phyloP scores from a whole-genome alignment of 2,888 invertebrate species.

The Nomada fucata region DNA sequence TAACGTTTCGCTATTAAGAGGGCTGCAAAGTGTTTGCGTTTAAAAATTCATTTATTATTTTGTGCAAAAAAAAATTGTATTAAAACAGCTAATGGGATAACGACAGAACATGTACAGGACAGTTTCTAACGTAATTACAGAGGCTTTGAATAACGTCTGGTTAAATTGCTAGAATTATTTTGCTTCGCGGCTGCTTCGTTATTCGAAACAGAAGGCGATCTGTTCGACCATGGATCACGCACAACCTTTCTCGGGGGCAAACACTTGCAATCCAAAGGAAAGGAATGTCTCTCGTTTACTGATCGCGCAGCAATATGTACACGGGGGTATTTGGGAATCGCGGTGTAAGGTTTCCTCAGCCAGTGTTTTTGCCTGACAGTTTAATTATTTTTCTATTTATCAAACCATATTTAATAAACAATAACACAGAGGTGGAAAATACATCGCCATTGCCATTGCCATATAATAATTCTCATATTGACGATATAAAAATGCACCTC shows the following conservation, averaged over 20 bases:
- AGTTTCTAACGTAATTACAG: conserved; percentile 7
- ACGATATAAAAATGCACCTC: conserved; percentile 24
- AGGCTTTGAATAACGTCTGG: conserved; percentile 12
- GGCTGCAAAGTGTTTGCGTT: background rate
- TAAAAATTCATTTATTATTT: conserved; percentile 25
- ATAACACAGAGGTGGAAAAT: conserved; percentile 32
- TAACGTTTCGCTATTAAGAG: too few relatives aligned
- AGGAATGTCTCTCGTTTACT: conserved; percentile 33
- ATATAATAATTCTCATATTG: background rate
- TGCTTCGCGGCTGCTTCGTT: conserved; percentile 31
- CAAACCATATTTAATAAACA: background rate
- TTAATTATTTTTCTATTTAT: conserved; percentile 27
- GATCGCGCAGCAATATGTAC: conserved; percentile 23
- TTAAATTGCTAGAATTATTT: conserved; percentile 5
- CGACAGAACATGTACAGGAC: conserved; percentile 11
- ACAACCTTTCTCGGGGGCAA: conserved; percentile 26
- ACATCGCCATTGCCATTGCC: background rate
- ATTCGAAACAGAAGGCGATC: conserved; percentile 14
- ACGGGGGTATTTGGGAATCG: conserved; percentile 56
- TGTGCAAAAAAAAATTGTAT: background rate
- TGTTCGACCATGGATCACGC: conserved; percentile 18
- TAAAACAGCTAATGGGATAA: background rate
- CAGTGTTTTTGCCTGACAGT: conserved; percentile 69
- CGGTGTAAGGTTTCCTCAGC: conserved; percentile 73
- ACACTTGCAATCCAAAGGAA: conserved; percentile 52